Conservation (phyloP, 2,797 vertebrate genomes). For the Esox masquinongy region DNA sequence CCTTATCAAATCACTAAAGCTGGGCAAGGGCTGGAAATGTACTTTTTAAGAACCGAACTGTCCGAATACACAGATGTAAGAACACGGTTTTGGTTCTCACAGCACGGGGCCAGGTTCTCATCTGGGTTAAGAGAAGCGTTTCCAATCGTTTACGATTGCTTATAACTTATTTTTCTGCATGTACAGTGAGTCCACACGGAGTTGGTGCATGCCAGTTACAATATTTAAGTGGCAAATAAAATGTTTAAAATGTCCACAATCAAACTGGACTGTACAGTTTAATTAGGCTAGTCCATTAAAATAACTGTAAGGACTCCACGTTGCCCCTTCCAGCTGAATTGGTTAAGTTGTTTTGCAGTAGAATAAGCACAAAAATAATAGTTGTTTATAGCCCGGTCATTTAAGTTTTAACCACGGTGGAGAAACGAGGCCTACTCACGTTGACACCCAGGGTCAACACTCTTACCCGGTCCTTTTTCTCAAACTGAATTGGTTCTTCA, state of each 20-base stretch:
- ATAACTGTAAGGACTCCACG: not conserved
- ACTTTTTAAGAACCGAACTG: conserved; percentile 20
- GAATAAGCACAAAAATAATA: not conserved
- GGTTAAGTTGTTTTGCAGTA: not conserved
- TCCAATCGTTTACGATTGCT: conserved; percentile 12
- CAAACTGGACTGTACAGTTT: not conserved
- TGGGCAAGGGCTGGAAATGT: conserved; percentile 37
- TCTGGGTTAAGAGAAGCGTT: not conserved
- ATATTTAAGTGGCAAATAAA: not conserved
- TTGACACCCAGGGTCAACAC: not conserved
- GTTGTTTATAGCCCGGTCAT: not conserved
- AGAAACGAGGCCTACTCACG: not conserved
- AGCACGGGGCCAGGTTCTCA: conserved; percentile 24
- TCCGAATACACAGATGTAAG: conserved; percentile 55
- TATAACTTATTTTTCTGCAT: not conserved
- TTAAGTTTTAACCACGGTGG: not conserved
- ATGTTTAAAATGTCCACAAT: not conserved
- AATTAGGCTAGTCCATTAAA: not conserved
- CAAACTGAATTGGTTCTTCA: not conserved
- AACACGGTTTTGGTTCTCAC: conserved; percentile 38
- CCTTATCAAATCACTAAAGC: conserved; percentile 50
- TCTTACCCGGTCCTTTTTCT: not conserved
- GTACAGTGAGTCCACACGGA: too few species aligned
- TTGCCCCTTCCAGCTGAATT: not conserved
- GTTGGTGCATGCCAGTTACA: not conserved